A percentile compares a stretch with the other conserved stretches of the same genome.
phyloP scores from a whole-genome alignment of 2,797 vertebrate species.

The Xenopus petersii region DNA sequence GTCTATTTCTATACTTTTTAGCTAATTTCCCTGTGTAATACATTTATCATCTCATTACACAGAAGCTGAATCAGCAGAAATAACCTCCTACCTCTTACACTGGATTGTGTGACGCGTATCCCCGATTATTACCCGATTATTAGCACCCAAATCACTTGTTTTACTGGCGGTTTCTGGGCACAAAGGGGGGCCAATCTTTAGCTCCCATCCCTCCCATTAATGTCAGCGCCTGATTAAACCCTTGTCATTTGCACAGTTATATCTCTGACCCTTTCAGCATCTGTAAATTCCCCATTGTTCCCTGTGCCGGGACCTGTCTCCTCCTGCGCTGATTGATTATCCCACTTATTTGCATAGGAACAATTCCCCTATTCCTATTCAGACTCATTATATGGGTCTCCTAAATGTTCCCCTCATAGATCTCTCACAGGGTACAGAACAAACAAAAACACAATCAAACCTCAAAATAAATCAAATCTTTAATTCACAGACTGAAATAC shows the following conservation, averaged over 20 bases:
- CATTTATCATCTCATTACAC: constrained; percentile 12
- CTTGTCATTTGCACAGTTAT: background rate
- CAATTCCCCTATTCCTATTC: background rate
- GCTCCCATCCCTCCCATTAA: constrained; percentile 20
- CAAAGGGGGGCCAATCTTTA: constrained; percentile 5
- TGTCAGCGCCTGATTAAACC: constrained; percentile 15
- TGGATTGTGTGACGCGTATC: background rate
- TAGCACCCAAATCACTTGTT: too few relatives aligned
- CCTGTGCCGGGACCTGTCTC: too few relatives aligned
- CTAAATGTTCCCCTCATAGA: background rate
- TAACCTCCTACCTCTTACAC: background rate
- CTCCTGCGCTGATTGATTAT: constrained; percentile 4
- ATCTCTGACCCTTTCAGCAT: background rate
- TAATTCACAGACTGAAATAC: too few relatives aligned
- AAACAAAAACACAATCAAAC: too few relatives aligned
- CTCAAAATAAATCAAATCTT: background rate
- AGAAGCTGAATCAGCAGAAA: constrained; percentile 7
- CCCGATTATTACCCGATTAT: too few relatives aligned
- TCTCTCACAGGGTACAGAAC: background rate
- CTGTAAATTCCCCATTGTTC: constrained; percentile 15
- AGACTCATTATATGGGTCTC: background rate
- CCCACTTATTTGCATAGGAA: constrained; percentile 16
- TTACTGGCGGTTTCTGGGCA: too few relatives aligned
- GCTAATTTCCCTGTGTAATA: background rate
- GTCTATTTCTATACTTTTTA: background rate